Evolutionary conservation across 2,797 vertebrate genomes (phyloP).

Genomic region (Urocyon cinereoargenteus): DNA sequence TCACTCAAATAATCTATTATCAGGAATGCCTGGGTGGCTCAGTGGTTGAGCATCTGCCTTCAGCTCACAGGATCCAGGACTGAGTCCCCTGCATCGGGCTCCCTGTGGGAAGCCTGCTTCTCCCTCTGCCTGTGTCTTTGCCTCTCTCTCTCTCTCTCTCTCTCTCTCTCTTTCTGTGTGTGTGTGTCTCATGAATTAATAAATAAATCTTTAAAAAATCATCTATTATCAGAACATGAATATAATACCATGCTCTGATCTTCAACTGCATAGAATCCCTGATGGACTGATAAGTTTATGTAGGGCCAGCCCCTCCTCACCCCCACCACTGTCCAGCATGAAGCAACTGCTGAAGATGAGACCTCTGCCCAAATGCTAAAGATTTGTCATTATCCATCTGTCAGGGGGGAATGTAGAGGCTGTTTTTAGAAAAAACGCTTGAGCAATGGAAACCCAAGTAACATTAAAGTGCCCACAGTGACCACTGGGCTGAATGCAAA

Average conservation of each 20-base stretch:
- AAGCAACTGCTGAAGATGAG: background rate
- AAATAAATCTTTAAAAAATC: no score
- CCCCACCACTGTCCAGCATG: background rate
- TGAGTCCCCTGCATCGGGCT: no score
- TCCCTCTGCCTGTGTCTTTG: no score
- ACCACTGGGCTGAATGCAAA: background rate
- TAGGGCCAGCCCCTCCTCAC: background rate
- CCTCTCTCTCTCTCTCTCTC: no score
- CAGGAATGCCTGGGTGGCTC: no score
- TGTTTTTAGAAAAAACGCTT: background rate
- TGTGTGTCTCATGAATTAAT: no score
- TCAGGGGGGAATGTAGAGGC: background rate
- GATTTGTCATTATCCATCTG: background rate
- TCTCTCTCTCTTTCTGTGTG: no score
- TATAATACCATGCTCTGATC: background rate
- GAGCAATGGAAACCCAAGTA: background rate
- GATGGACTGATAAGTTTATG: background rate
- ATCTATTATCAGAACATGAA: background rate
- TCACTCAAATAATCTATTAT: background rate
- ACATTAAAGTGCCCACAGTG: background rate
- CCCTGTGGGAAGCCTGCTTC: no score
- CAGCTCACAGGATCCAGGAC: no score
- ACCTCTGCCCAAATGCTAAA: background rate
- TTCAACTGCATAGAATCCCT: background rate
- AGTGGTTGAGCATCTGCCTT: no score